Evolutionary conservation across 2,888 invertebrate genomes (phyloP).

Genomic region (Epistrophe grossulariae): DNA sequence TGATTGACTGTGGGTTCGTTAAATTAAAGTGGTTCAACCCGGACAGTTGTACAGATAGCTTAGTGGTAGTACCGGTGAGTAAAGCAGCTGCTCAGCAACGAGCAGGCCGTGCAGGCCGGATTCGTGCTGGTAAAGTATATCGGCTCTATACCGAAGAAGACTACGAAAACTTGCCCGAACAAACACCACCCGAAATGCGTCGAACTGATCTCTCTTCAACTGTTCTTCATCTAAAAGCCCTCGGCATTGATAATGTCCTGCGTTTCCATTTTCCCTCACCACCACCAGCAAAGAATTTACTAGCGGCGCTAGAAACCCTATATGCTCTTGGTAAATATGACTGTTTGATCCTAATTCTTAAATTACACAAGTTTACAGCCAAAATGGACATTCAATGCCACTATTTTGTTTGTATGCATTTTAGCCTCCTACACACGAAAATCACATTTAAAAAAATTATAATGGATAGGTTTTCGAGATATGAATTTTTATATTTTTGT

Average conservation of each 20-base stretch:
- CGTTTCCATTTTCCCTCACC: slow-evolving; percentile 96
- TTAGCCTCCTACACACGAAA: too few species aligned
- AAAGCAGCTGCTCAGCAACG: slow-evolving; percentile 95
- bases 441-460: too few species aligned
- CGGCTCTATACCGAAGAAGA: slow-evolving; percentile 92
- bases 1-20: slow-evolving; percentile 98
- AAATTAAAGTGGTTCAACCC: slow-evolving; percentile 96
- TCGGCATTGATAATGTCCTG: slow-evolving; percentile 96
- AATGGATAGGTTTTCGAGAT: too few species aligned
- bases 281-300: slow-evolving; percentile 94
- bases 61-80: slow-evolving; percentile 93
- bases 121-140: slow-evolving; percentile 93
- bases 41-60: slow-evolving; percentile 91
- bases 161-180: slow-evolving; percentile 87
- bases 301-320: slow-evolving; percentile 93
- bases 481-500: too few species aligned
- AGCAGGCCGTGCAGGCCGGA: slow-evolving; percentile 96
- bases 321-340: slow-evolving; percentile 88
- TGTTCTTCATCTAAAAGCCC: slow-evolving; percentile 94
- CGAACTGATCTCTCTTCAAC: slow-evolving; percentile 93
- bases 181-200: slow-evolving; percentile 96
- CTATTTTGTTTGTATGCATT: too few species aligned
- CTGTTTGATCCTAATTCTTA: neutral
- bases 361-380: too few species aligned
- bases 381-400: too few species aligned